Evolutionary conservation across 1,140 invertebrate genomes (phyloP).

Genomic region (Linepithema humile): DNA sequence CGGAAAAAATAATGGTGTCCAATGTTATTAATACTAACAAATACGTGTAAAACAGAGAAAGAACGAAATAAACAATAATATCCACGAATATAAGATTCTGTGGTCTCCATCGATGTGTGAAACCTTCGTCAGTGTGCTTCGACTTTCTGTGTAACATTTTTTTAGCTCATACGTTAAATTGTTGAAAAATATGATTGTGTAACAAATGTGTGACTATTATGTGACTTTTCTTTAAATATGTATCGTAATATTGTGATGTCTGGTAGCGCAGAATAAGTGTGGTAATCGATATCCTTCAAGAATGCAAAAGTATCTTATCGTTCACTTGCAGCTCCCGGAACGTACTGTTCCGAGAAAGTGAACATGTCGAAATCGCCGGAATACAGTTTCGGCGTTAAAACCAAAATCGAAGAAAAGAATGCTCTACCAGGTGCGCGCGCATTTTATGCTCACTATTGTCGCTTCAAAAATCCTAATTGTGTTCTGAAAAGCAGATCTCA

Average conservation of each 20-base stretch:
- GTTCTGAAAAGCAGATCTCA: too few relatives aligned
- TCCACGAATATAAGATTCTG: not conserved
- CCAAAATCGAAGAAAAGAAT: constrained; percentile 82
- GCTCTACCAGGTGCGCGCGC: constrained; percentile 83
- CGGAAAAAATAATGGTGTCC: not conserved
- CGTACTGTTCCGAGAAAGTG: constrained; percentile 86
- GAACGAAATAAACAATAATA: not conserved
- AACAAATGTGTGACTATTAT: not conserved
- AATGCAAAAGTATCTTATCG: constrained; percentile 19
- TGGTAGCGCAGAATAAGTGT: constrained; percentile 20
- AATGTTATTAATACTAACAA: constrained; percentile 36
- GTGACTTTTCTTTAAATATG: constrained; percentile 4
- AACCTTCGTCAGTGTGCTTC: not conserved
- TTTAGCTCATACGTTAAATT: not conserved
- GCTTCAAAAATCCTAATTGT: too few relatives aligned
- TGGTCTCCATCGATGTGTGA: not conserved
- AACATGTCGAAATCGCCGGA: constrained; percentile 86
- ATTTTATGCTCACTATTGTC: not conserved
- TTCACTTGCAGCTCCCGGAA: constrained; percentile 83
- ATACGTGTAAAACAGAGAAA: not conserved
- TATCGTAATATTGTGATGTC: constrained; percentile 5
- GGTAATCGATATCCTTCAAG: constrained; percentile 32
- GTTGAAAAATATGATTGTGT: constrained; percentile 7
- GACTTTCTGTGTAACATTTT: not conserved
- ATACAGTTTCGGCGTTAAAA: constrained; percentile 86